Conservation (phyloP, 1,140 invertebrate genomes). For the Drosophila nikananu region DNA sequence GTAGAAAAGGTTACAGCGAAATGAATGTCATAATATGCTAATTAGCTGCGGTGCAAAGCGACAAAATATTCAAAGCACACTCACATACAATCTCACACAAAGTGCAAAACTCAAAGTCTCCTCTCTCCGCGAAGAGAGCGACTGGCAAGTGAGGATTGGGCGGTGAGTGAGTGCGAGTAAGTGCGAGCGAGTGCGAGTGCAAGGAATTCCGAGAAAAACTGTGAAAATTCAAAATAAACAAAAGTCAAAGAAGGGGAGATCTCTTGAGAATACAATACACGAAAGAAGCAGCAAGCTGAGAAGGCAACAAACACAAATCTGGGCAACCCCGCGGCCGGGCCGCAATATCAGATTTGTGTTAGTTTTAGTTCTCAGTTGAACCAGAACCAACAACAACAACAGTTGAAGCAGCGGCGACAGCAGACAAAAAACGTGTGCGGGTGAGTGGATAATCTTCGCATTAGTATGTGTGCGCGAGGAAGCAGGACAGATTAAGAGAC, state of each 20-base stretch:
- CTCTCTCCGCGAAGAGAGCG: slow-evolving; percentile 16
- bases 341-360: slow-evolving; percentile 52
- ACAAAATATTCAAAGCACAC: slow-evolving; percentile 46
- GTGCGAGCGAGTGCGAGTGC: slow-evolving; percentile 35
- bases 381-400: slow-evolving; percentile 25
- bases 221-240: slow-evolving; percentile 78
- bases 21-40: slow-evolving; percentile 76
- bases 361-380: slow-evolving; percentile 24
- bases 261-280: slow-evolving; percentile 38
- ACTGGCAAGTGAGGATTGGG: not conserved
- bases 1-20: slow-evolving; percentile 49
- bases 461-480: slow-evolving; percentile 26
- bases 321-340: slow-evolving; percentile 53
- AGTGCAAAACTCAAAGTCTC: slow-evolving; percentile 61
- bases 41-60: slow-evolving; percentile 55
- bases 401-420: slow-evolving; percentile 5
- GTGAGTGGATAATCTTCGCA: slow-evolving; percentile 40
- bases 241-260: slow-evolving; percentile 50
- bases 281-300: slow-evolving; percentile 31
- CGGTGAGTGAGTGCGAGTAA: slow-evolving; percentile 29
- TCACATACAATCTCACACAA: slow-evolving; percentile 43
- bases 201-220: slow-evolving; percentile 71
- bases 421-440: slow-evolving; percentile 33
- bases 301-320: slow-evolving; percentile 29
- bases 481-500: slow-evolving; percentile 13